Percentiles rank a stretch among this genome's conserved stretches.
Conservation (phyloP, 30 jellyfish, hydroid and myxozoan species). For the Morbakka virulenta region DNA sequence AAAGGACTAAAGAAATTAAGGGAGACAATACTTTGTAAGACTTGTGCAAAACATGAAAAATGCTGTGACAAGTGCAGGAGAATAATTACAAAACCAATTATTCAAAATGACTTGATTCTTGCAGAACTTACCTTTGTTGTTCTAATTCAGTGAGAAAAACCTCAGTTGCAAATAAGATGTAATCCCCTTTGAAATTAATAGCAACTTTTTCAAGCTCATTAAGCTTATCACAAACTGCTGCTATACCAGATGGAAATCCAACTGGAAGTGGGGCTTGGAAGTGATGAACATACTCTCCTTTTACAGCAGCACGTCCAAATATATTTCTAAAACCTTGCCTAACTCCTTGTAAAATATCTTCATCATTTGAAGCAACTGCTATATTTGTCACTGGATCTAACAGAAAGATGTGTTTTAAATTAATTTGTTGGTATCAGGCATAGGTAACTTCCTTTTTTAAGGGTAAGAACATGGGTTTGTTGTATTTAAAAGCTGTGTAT, state of each 20-base stretch:
- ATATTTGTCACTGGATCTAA: conserved; percentile 67
- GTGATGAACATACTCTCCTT: conserved; percentile 44
- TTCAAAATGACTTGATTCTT: too few relatives aligned
- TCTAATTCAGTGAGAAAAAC: conserved; percentile 51
- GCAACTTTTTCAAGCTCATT: conserved; percentile 28
- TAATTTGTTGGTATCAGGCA: too few relatives aligned
- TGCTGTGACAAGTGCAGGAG: too few relatives aligned
- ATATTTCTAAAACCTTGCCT: conserved; percentile 73
- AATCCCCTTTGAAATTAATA: conserved; percentile 55
- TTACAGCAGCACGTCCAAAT: conserved; percentile 72
- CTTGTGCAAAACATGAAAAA: too few relatives aligned
- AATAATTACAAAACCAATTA: too few relatives aligned
- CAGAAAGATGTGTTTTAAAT: too few relatives aligned
- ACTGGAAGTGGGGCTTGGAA: conserved; percentile 54
- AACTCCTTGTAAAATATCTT: conserved; percentile 48
- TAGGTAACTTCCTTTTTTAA: too few relatives aligned
- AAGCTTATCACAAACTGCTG: conserved; percentile 48
- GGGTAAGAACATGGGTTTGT: too few relatives aligned
- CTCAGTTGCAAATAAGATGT: conserved; percentile 44
- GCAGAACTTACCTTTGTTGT: conserved; percentile 56
- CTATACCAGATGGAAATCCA: conserved; percentile 65
- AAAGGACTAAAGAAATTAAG: too few relatives aligned
- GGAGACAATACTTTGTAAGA: too few relatives aligned
- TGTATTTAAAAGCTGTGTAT: too few relatives aligned
- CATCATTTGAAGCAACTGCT: conserved; percentile 64